Evolutionary conservation across 1,140 invertebrate species (phyloP), one percentile per base, ranked within the genome.

Genomic region (Zelostemma sp.): DNA sequence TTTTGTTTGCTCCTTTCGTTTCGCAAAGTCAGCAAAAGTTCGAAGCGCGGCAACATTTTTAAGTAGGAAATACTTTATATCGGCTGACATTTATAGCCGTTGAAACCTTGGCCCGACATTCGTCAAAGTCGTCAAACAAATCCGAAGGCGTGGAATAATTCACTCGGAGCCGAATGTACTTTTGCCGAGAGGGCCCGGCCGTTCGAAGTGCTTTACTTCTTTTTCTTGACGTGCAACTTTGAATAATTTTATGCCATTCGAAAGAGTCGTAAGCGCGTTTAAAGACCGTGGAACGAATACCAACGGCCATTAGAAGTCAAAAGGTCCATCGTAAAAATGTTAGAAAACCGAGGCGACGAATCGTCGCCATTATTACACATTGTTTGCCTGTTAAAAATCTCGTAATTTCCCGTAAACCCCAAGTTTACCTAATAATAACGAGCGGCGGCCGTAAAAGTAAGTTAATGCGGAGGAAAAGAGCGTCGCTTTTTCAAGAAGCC

Each of bases 281-380:
- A 65, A 70, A 53, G 67, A 69, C 48, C 49, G 55, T 25, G 54
- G 57, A 65, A 62, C 60, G 68, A 71, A 72, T 63, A 60, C 67
- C 57, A 68, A 62, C 54, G 53, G 43, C 71, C 67, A 78, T 77
- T 77, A 79, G 61, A 53, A 70, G 64, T 45, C 56, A 64, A 68
- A 68, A 73, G 68, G 58, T 58, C 51, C 72, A 62, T 74, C 70
- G 61, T 82, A 81, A 83, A 82, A 80, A 60, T 77, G 63, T 75
- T 74, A 66, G 62, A 60, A 35, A 61, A 58, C 70, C 65, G 53
- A 79, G 69, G 77, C 74, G 71, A 69, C 72, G 68, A 71, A 58
- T 70, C 58, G 68, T 71, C 62, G 54, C 59, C 63, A 65, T 71
- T 71, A 62, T 65, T 58, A 65, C 55, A 70, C 68, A 70, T 65